Evolutionary conservation across 1,140 invertebrate species (phyloP), one percentile per base, ranked within the genome.

Genomic region (Drosophila biarmipes): DNA sequence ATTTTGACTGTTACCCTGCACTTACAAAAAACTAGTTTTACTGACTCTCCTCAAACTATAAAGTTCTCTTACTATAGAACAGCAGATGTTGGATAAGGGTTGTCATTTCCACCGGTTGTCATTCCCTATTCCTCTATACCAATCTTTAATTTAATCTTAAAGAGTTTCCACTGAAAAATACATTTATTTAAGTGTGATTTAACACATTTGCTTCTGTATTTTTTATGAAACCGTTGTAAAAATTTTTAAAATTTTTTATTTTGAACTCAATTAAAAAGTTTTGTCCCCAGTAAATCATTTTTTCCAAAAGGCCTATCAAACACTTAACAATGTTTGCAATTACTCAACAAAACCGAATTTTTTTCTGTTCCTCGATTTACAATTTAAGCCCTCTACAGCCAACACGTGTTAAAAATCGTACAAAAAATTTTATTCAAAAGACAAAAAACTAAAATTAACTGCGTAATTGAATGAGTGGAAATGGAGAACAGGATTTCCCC

Each of bases 381-480:
- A 61, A 56, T 21, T 51, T 4, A 54, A 76, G 40, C 66, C 72
- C 38, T 19, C 58, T 42, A 76, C 61, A 74, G 4, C 29, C 19
- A 73, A 75, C 81, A 82, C 82, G 82, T 86, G 82, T 67, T 78
- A 38, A 38, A 37, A 15, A 15, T 17, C 14, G 12, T n/a, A 27
- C 1, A 53, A 67, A 66, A 43, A 43, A 34, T 10, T 24, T 12
- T 14, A 38, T 35, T 38, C n/a, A 74, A 74, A 68, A 55, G 29
- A 57, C 15, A 38, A 48, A 53, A 67, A 67, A 31, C 12, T 8
- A 55, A 45, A 38, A 31, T 42, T 31, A 87, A 86, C 78, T 82
- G 79, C 82, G 82, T 63, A 58, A 68, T 86, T 87, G 73, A 68
- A 68, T 46, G 14, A 61, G 38, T n/a, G 27, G 43, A 49, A 55